Conservation (phyloP, 2,888 invertebrate species). For the Kuschelorhynchus macadamiae region DNA sequence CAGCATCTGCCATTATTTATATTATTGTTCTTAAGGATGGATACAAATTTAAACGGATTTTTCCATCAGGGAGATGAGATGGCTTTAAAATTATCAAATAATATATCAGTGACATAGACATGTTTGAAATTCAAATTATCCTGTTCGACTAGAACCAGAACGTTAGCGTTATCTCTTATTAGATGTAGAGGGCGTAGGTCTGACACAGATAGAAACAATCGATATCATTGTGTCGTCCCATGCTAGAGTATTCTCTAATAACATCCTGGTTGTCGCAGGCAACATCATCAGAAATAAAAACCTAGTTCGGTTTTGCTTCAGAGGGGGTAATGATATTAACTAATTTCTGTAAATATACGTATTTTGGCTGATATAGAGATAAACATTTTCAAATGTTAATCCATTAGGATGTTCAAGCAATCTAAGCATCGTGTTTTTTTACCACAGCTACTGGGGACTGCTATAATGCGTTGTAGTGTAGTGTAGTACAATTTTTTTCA, state of each 20-base stretch:
- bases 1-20: no score
- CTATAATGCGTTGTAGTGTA: not conserved
- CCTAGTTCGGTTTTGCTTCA: conserved; percentile 20
- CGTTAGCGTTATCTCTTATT: no score
- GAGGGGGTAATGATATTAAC: not conserved
- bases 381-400: conserved; percentile 13
- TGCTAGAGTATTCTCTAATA: conserved; percentile 55
- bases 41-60: conserved; percentile 8
- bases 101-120: no score
- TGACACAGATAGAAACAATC: conserved; percentile 63
- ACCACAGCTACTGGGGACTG: not conserved
- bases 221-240: no score
- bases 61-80: no score
- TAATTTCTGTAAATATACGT: conserved; percentile 11
- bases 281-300: conserved; percentile 44
- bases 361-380: conserved; percentile 14
- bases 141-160: no score
- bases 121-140: no score
- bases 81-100: no score
- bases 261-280: conserved; percentile 25
- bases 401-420: conserved; percentile 9
- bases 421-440: conserved; percentile 8
- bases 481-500: no score
- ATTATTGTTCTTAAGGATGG: not conserved
- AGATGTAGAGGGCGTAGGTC: no score